phyloP scores from a whole-genome alignment of 1,140 invertebrate genomes.

The Platorchestia sp. region DNA sequence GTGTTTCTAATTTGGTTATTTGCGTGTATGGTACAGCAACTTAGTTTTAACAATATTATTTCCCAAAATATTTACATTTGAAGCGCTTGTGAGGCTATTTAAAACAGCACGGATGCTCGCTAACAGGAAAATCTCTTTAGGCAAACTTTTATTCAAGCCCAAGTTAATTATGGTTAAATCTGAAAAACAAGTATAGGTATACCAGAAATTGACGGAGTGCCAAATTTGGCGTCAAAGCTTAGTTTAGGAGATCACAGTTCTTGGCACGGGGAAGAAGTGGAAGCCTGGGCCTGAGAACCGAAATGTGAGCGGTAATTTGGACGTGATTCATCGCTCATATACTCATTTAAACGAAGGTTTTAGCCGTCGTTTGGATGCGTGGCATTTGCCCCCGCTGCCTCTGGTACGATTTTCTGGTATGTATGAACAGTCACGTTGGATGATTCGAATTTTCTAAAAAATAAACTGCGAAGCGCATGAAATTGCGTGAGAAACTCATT shows the following conservation, averaged over 20 bases:
- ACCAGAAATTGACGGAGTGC: neutral
- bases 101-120: too few relatives aligned
- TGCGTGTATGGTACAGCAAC: too few relatives aligned
- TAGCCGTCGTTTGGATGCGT: neutral
- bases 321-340: neutral
- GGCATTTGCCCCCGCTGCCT: neutral
- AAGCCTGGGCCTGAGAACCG: neutral
- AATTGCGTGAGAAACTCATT: too few relatives aligned
- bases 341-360: neutral
- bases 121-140: too few relatives aligned
- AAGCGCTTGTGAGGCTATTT: too few relatives aligned
- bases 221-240: neutral
- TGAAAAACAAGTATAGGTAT: neutral
- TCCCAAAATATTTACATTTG: too few relatives aligned
- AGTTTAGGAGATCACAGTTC: neutral
- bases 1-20: too few relatives aligned
- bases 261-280: neutral
- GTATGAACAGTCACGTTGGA: neutral
- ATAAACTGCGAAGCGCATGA: too few relatives aligned
- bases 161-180: too few relatives aligned
- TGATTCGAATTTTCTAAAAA: too few relatives aligned
- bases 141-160: too few relatives aligned
- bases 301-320: neutral
- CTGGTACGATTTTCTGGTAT: neutral
- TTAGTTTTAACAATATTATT: too few relatives aligned